These are phyloP conservation scores for Malacosoma neustria DNA, from an alignment of 2,888 invertebrate genomes.

Conservation along the genomic window DNA sequence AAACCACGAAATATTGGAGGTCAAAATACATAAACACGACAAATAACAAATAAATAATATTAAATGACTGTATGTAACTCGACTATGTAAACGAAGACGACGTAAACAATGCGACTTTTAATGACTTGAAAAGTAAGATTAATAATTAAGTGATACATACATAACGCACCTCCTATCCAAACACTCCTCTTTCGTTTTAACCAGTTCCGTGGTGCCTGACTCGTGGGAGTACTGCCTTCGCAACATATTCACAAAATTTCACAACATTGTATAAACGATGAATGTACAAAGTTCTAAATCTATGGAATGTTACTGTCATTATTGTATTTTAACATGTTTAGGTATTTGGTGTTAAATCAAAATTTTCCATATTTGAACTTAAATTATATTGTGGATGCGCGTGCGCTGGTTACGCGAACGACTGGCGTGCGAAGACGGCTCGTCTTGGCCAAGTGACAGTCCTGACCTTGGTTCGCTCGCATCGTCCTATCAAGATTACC, in stretches of 20 bases:
- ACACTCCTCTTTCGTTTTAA: slow-evolving; percentile 51
- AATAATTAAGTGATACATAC: too few species aligned
- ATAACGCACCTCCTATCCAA: slow-evolving; percentile 49
- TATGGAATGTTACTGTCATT: slow-evolving; percentile 5
- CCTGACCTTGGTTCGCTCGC: slow-evolving; percentile 46
- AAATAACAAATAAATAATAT: too few species aligned
- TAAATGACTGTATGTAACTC: too few species aligned
- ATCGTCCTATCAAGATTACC: slow-evolving; percentile 26
- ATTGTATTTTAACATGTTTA: neutral
- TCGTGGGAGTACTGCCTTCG: slow-evolving; percentile 63
- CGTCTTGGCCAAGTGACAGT: slow-evolving; percentile 40
- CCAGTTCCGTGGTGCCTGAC: slow-evolving; percentile 55
- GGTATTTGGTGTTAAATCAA: slow-evolving; percentile 8
- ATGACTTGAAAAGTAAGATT: too few species aligned
- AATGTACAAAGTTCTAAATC: neutral
- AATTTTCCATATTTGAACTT: slow-evolving; percentile 11
- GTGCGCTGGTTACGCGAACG: slow-evolving; percentile 25
- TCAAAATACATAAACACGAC: too few species aligned
- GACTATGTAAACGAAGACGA: too few species aligned
- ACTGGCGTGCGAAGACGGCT: slow-evolving; percentile 34
- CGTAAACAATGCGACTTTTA: too few species aligned
- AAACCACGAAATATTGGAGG: too few species aligned
- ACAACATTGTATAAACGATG: slow-evolving; percentile 7
- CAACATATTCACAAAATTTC: slow-evolving; percentile 30
- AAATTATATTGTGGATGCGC: slow-evolving; percentile 22